A percentile compares a stretch with the other conserved stretches of the same genome.
phyloP scores from a whole-genome alignment of 2,888 invertebrate genomes.

The Hesperia comma region DNA sequence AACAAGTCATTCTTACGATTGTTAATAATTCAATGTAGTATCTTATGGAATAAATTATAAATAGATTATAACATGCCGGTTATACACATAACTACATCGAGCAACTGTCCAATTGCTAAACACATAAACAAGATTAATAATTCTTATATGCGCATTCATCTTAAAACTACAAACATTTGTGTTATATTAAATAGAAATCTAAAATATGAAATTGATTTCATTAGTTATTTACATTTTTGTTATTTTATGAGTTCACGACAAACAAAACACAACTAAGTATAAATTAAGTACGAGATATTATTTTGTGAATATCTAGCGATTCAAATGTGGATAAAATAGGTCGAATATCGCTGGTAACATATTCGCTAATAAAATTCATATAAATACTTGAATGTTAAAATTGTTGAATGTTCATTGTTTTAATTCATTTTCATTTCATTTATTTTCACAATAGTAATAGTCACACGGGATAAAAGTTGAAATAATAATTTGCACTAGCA shows the following conservation, averaged over 20 bases:
- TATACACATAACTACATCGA: conserved; percentile 39
- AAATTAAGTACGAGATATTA: conserved; percentile 31
- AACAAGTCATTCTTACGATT: conserved; percentile 70
- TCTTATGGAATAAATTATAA: conserved; percentile 50
- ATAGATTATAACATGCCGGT: conserved; percentile 44
- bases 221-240: conserved; percentile 32
- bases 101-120: conserved; percentile 36
- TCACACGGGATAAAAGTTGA: conserved; percentile 30
- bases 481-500: conserved; percentile 49
- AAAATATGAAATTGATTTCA: conserved; percentile 33
- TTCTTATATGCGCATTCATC: conserved; percentile 27
- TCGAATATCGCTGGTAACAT: conserved; percentile 36
- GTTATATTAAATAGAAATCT: conserved; percentile 36
- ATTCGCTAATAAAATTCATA: conserved; percentile 21
- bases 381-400: conserved; percentile 21
- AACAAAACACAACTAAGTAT: conserved; percentile 28
- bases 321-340: conserved; percentile 14
- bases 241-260: conserved; percentile 32
- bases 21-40: conserved; percentile 73
- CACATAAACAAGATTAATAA: conserved; percentile 29
- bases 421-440: neutral
- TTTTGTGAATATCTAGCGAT: conserved; percentile 14
- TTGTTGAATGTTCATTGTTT: conserved; percentile 10
- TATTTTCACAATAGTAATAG: conserved; percentile 8
- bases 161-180: conserved; percentile 32